phyloP scores from a whole-genome alignment of 2,113 vertebrate genomes.

The Cavia aperea region DNA sequence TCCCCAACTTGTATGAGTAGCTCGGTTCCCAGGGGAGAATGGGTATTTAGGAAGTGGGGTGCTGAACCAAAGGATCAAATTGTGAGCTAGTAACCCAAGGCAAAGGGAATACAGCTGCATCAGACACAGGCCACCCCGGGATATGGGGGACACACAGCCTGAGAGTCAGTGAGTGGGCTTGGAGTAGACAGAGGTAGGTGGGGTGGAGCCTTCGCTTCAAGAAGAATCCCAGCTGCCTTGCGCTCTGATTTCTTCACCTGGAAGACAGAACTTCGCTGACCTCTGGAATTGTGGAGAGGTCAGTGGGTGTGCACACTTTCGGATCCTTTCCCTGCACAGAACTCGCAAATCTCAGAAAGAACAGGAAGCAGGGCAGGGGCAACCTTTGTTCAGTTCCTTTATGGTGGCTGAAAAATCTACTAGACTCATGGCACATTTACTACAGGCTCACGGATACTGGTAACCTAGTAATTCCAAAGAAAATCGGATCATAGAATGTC shows the following conservation, averaged over 20 bases:
- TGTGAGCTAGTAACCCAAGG: not conserved
- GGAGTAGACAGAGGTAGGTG: not conserved
- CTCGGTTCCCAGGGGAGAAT: not conserved
- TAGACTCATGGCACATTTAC: not conserved
- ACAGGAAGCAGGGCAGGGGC: not conserved
- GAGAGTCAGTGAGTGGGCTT: not conserved
- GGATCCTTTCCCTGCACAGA: not conserved
- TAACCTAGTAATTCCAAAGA: not conserved
- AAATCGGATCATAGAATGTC: not conserved
- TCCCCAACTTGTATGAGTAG: not conserved
- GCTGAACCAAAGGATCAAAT: not conserved
- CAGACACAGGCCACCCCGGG: fast-evolving
- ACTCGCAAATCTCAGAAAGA: not conserved
- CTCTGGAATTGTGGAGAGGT: not conserved
- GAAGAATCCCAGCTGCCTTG: not conserved
- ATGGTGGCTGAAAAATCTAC: not conserved
- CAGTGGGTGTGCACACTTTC: not conserved
- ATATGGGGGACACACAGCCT: not conserved
- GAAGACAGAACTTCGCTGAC: not conserved
- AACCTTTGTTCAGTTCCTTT: not conserved
- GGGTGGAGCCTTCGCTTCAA: not conserved
- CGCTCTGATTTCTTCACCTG: not conserved
- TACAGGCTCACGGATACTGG: not conserved
- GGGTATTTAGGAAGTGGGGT: not conserved
- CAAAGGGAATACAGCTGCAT: not conserved